phyloP scores from a whole-genome alignment of 2,797 vertebrate species.

The Parauchenoglanis ngamensis region DNA sequence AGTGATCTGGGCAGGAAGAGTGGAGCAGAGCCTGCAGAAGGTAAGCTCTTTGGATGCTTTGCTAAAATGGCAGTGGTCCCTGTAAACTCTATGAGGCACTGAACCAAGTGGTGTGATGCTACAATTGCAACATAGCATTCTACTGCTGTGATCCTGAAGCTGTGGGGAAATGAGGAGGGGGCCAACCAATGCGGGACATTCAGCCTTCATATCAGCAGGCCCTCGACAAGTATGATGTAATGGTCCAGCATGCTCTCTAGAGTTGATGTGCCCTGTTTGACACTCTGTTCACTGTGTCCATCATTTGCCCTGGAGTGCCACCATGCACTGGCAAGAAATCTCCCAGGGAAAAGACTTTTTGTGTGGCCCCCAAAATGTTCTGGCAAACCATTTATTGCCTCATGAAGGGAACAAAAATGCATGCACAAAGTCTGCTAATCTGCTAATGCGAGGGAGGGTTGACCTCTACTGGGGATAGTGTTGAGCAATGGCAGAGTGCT shows the following conservation, averaged over 20 bases:
- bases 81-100: background rate
- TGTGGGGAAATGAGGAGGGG: background rate
- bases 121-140: background rate
- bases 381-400: background rate
- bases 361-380: background rate
- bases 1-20: background rate
- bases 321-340: background rate
- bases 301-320: background rate
- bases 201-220: background rate
- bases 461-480: background rate
- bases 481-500: background rate
- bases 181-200: background rate
- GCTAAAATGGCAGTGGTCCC: background rate
- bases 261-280: background rate
- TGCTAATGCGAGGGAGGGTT: background rate
- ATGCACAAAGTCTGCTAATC: background rate
- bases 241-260: background rate
- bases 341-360: background rate
- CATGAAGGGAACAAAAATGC: background rate
- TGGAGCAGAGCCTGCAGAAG: background rate
- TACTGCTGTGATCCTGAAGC: background rate
- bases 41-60: background rate
- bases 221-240: background rate
- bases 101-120: background rate
- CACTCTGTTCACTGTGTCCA: background rate